phyloP scores from a whole-genome alignment of 2,888 invertebrate species.

The Villa cingulata region DNA sequence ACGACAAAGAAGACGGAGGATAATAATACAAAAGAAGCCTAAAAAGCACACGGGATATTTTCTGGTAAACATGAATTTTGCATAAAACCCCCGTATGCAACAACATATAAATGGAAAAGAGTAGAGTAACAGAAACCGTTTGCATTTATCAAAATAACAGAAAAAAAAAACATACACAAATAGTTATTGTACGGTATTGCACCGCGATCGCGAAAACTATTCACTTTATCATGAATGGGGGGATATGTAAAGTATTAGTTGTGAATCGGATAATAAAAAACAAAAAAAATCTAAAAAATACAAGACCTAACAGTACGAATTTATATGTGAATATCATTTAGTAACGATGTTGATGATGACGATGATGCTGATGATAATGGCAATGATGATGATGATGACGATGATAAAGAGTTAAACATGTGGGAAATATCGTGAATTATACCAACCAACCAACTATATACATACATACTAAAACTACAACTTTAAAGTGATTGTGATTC shows the following conservation, averaged over 20 bases:
- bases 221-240: too few relatives aligned
- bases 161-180: constrained; percentile 5
- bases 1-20: not conserved
- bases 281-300: too few relatives aligned
- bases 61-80: constrained; percentile 10
- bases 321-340: too few relatives aligned
- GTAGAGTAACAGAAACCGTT: not conserved
- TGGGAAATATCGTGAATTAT: constrained; percentile 8
- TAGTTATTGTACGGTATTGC: constrained; percentile 13
- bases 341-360: too few relatives aligned
- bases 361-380: not conserved
- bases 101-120: not conserved
- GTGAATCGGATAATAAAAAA: too few relatives aligned
- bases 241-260: too few relatives aligned
- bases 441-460: constrained; percentile 3
- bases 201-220: constrained; percentile 6
- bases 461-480: not conserved
- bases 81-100: constrained; percentile 5
- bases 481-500: too few relatives aligned
- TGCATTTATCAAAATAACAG: not conserved
- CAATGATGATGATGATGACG: too few relatives aligned
- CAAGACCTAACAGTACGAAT: too few relatives aligned
- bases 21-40: not conserved
- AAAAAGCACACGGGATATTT: constrained; percentile 1
- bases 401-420: constrained; percentile 2